Evolutionary conservation across 2,113 vertebrate genomes (phyloP).

Genomic region (Tangachromis dhanisi): DNA sequence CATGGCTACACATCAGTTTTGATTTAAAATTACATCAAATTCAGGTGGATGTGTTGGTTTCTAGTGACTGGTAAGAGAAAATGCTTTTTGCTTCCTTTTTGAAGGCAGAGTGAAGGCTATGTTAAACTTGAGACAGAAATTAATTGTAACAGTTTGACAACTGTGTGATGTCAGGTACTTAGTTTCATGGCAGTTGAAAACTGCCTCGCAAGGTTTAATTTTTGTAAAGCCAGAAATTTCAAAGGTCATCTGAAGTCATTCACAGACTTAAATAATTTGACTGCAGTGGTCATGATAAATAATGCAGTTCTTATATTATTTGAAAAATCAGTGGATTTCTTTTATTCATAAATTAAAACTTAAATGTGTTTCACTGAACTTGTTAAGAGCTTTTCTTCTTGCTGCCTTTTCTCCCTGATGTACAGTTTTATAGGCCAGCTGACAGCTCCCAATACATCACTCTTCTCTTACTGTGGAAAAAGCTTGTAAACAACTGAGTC

Average conservation of each 20-base stretch:
- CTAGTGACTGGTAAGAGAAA: neutral
- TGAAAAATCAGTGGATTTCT: neutral
- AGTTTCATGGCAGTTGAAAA: neutral
- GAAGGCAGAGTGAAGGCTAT: neutral
- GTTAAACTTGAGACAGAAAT: neutral
- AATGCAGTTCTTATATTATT: neutral
- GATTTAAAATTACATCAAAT: neutral
- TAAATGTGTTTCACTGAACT: neutral
- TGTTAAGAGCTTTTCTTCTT: neutral
- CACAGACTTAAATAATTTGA: neutral
- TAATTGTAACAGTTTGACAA: neutral
- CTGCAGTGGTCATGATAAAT: neutral
- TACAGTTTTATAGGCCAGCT: neutral
- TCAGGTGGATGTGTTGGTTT: neutral
- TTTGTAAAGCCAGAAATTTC: neutral
- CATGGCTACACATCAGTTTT: neutral
- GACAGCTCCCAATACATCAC: neutral
- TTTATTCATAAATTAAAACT: neutral
- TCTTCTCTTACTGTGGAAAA: neutral
- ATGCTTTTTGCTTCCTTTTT: neutral
- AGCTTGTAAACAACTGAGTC: neutral
- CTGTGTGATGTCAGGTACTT: neutral
- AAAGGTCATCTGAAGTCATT: neutral
- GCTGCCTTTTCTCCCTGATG: neutral
- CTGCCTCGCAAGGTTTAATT: neutral